Evolutionary conservation across 2,113 vertebrate species (phyloP).

Genomic region (Melanerpes aurifrons): DNA sequence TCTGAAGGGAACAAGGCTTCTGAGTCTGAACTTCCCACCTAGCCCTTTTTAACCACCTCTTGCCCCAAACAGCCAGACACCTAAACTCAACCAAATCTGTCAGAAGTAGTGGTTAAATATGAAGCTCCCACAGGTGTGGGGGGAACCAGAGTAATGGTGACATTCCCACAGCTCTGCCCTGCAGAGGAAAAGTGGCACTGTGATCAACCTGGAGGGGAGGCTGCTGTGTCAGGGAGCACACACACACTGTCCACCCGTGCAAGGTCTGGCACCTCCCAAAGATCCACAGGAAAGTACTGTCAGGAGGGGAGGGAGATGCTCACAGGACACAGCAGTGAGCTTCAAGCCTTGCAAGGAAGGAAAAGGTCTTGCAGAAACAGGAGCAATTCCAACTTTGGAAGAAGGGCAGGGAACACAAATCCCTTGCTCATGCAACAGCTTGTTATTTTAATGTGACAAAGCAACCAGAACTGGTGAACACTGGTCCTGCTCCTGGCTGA

Average conservation of each 20-base stretch:
- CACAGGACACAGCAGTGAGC: neutral
- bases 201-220: fast-evolving
- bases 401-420: neutral
- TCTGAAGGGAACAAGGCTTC: neutral
- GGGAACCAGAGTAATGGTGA: neutral
- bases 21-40: neutral
- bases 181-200: fast-evolving
- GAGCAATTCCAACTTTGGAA: neutral
- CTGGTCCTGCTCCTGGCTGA: neutral
- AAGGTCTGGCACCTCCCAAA: neutral
- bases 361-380: neutral
- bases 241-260: neutral
- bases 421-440: neutral
- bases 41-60: neutral
- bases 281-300: fast-evolving
- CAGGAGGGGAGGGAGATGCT: fast-evolving
- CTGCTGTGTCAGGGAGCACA: neutral
- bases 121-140: neutral
- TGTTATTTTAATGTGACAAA: neutral
- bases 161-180: neutral
- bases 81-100: neutral
- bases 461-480: neutral
- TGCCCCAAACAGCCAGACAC: neutral
- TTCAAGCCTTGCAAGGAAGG: neutral
- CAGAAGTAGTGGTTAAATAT: neutral